Evolutionary conservation across 1,140 invertebrate species (phyloP).

Genomic region (Heliconius hermathena): DNA sequence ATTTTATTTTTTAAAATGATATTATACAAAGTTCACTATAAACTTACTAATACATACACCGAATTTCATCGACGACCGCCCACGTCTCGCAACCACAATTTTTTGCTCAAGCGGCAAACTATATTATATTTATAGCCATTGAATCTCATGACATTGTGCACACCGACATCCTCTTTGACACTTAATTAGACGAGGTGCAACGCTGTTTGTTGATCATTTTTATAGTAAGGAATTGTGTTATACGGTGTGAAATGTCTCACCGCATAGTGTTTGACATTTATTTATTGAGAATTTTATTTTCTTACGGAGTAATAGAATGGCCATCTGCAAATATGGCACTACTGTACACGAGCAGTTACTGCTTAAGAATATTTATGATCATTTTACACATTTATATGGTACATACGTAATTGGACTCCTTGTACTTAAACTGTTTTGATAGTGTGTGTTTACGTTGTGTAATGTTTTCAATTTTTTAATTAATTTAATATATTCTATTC

Average conservation of each 20-base stretch:
- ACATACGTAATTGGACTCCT: conserved; percentile 31
- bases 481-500: conserved; percentile 28
- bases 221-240: conserved; percentile 81
- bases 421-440: conserved; percentile 48
- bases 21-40: background rate
- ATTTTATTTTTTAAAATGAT: no score
- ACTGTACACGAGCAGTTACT: conserved; percentile 49
- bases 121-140: conserved; percentile 61
- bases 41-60: background rate
- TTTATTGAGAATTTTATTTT: conserved; percentile 82
- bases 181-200: conserved; percentile 68
- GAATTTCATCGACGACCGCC: background rate
- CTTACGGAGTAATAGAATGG: conserved; percentile 74
- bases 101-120: conserved; percentile 80
- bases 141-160: conserved; percentile 79
- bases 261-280: conserved; percentile 79
- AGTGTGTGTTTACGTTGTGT: conserved; percentile 29
- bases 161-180: conserved; percentile 59
- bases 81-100: conserved; percentile 59
- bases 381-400: conserved; percentile 30
- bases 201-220: conserved; percentile 81
- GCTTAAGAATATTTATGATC: conserved; percentile 39
- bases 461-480: conserved; percentile 24
- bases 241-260: conserved; percentile 77
- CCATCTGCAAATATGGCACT: conserved; percentile 80